Base-by-base conservation (phyloP, 1,140 invertebrate genomes). In the Thalassaphorura encarpata region DNA sequence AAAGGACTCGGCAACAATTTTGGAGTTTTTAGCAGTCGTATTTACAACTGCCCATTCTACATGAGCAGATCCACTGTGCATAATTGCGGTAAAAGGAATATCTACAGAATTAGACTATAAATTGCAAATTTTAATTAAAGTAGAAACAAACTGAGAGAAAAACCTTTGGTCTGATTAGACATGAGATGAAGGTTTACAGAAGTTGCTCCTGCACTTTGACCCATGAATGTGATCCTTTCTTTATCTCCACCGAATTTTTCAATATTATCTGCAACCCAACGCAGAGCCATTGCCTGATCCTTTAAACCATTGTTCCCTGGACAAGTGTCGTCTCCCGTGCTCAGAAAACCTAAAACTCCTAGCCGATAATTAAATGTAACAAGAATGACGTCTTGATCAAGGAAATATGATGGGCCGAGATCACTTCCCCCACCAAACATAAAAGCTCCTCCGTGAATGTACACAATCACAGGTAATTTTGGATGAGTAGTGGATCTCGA, bases 231-330 rank as follows among this genome's bases (percentile, higher is more conserved):
- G 19, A 54, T 60, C 8, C 47, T 26, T 3, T 41, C 18, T 16
- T 16, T 4, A 41, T 54, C 43, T 4, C 43, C 41, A 18, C 33
- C 33, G 39, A 41, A 33, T 5, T 51, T 6, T 6, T 27, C 33
- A 23, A 54, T 47, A 33, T 47, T 47, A 18, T 47, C 19, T n/a
- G 52, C 3, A 4, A 52, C 36, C 68, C 73, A 77, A 61, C 73
- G 62, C 26, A 77, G 55, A 0, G 71, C 72, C 29, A 69, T 42
- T 1, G 70, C 51, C 58, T 76, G 74, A 56, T 77, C 76, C 62
- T 69, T 71, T 50, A 77, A 60, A 18, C 75, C 76, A 67, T 43
- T 47, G 21, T 57, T 61, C 1, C 61, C 61, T 16, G 57, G 40
- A 23, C 42, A 43, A 13, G 36, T 23, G 21, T 51, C 47, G 36